Evolutionary conservation across 2,797 vertebrate genomes (phyloP), one percentile per base, ranked within the genome.

Genomic region (Danio jaintianensis): DNA sequence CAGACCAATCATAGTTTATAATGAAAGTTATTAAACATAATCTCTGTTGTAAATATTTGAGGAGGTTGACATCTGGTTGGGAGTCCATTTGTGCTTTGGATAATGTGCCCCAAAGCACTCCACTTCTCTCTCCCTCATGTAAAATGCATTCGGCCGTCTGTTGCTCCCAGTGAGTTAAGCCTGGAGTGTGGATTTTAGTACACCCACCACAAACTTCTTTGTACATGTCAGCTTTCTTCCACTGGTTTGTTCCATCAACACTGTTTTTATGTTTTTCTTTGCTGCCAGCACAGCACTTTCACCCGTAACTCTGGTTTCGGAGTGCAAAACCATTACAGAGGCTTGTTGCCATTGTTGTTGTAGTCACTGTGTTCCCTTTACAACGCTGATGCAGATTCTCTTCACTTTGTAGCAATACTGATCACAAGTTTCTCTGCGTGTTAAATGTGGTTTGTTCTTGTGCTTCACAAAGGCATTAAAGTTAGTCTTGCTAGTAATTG

Each of bases 101-200:
- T 83, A 75, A 81, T 75, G 68, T 75, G 73, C 55, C 81, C 66
- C 48, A 71, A 59, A 79, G 72, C 76, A 63, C 42, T 67, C 42
- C 53, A 67, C 62, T 50, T 80, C 66, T 78, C 20, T 63, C 48
- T 80, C 75, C 59, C 82, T 87, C 80, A 85, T 86, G 79, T 71
- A 85, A 86, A 83, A 85, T 86, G 83, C 80, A 84, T 85, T 52
- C n/a, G 5, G 73, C 67, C 76, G 59, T 86, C 79, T 85, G 78
- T 84, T 84, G 75, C 78, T 84, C 82, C 59, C 29, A 52, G 50
- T 79, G 79, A 64, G 36, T 81, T 79, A 78, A 67, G 50, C 42
- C 53, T 42, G 12, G 45, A 84, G 77, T 48, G 47, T 50, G 47
- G 56, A 70, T 71, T 75, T 81, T 75, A 80, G 75, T 20, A 56